Base-by-base conservation (phyloP, 2,113 vertebrate genomes). In the Ornithorhynchus anatinus region DNA sequence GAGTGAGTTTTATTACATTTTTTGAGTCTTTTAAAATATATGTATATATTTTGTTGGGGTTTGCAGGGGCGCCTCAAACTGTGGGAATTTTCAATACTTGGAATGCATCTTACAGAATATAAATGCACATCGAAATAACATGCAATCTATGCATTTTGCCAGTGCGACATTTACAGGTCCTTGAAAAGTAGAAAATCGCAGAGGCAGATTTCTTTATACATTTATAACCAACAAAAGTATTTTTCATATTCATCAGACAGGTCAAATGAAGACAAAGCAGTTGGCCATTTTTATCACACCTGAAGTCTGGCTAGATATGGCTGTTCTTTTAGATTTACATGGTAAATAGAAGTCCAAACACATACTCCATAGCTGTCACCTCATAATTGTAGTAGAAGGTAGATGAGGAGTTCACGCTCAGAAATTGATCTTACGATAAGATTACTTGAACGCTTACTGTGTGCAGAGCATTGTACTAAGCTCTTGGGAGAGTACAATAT, bases 171-270 rank as follows among this genome's bases (percentile, higher is more conserved):
- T 67, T 58, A 64, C 50, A 80, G 70, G 59, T 63, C 39, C 59
- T 63, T 77, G 77, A 74, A 69, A 81, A 42, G 77, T 51, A 38
- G 3, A 10, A 8, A 8, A 33, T 33, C 48, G 58, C 72, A 23
- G 52, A 68, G 64, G 62, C 72, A 6, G 47, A 65, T 80, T 79
- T 43, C 85, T 58, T 70, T 64, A 72, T 77, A 75, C 57, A 47
- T 75, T 79, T 79, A 81, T 80, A 69, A 72, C 59, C 52, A 77
- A 83, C 66, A 54, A 54, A 68, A 54, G 63, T 72, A 64, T 64
- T 85, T 75, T 84, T 79, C 81, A 80, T 74, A 77, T 79, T 85
- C 83, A 72, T 72, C 62, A n/a, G n/a, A 79, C 53, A 84, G 72
- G 67, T 53, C 1, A 3, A 64, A 50, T 54, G 66, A 52, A 81